Conservation (phyloP, 1,140 invertebrate species). For the Megalopta genalis region DNA sequence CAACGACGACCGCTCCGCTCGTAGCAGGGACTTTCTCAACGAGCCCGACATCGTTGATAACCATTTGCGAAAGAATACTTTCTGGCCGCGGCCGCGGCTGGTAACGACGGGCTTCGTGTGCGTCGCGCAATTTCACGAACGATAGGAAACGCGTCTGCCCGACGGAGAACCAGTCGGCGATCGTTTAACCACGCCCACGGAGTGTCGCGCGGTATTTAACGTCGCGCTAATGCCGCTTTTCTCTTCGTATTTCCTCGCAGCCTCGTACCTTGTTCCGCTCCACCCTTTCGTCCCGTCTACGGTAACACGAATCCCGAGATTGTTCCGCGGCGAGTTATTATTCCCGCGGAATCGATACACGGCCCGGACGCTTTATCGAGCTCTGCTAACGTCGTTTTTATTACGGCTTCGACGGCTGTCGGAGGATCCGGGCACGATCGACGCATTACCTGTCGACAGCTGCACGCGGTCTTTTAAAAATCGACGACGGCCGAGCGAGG, state of each 20-base stretch:
- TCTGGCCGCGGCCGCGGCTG: not conserved
- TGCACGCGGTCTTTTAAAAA: too few species aligned
- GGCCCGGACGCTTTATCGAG: not conserved
- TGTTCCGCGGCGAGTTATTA: not conserved
- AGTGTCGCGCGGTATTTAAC: conserved; percentile 12
- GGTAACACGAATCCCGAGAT: not conserved
- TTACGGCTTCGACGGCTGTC: not conserved
- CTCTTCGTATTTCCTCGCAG: not conserved
- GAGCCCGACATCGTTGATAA: conserved; percentile 46
- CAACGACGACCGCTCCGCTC: conserved; percentile 42
- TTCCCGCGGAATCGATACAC: not conserved
- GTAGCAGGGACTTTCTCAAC: conserved; percentile 55
- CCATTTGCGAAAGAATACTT: conserved; percentile 45
- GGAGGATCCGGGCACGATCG: too few species aligned
- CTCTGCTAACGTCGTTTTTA: not conserved
- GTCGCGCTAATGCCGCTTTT: conserved; percentile 4
- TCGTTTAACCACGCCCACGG: conserved; percentile 8
- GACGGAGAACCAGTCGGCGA: not conserved
- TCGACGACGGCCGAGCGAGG: too few species aligned
- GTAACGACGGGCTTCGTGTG: conserved; percentile 4
- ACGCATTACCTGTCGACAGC: too few species aligned
- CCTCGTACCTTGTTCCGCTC: not conserved
- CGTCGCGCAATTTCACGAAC: conserved; percentile 3
- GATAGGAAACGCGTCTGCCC: conserved; percentile 12
- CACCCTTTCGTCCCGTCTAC: not conserved